Conservation (phyloP, 2,888 invertebrate species). For the Acrobeloides nanus region DNA sequence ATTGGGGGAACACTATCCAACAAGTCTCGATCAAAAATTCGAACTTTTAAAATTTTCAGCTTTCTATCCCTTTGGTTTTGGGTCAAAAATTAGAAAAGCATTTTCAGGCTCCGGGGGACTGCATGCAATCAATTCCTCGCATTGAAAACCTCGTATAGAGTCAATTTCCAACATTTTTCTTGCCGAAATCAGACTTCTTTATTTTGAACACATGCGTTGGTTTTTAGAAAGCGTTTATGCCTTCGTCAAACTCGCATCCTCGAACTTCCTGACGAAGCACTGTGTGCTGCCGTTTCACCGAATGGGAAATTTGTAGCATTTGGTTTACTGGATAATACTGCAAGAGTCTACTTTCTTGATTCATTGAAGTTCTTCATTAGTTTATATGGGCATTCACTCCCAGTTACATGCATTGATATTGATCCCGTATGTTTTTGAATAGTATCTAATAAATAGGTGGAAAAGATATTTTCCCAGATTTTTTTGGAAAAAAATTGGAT, state of each 20-base stretch:
- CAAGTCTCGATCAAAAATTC: no score
- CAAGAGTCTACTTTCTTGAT: constrained; percentile 88
- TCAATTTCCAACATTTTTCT: no score
- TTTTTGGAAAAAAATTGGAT: not conserved
- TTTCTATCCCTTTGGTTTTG: no score
- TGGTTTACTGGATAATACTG: constrained; percentile 81
- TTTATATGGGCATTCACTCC: constrained; percentile 89
- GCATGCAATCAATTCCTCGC: no score
- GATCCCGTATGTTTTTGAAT: constrained; percentile 58
- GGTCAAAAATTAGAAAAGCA: no score
- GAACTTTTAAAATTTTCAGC: no score
- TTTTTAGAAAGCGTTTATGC: constrained; percentile 55
- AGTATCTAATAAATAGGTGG: no score
- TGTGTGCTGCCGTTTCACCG: constrained; percentile 66
- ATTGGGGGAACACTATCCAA: no score
- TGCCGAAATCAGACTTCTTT: not conserved
- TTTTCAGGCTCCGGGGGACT: no score
- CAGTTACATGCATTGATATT: constrained; percentile 85
- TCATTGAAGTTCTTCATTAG: constrained; percentile 89
- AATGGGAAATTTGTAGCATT: constrained; percentile 68
- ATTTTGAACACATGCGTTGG: no score
- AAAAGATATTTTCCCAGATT: no score
- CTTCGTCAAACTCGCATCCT: constrained; percentile 69
- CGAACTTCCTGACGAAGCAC: constrained; percentile 76
- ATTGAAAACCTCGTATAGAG: no score